Evolutionary conservation across 2,888 invertebrate genomes (phyloP), one percentile per base, ranked within the genome.

Genomic region (Trichogramma dendrolimi): DNA sequence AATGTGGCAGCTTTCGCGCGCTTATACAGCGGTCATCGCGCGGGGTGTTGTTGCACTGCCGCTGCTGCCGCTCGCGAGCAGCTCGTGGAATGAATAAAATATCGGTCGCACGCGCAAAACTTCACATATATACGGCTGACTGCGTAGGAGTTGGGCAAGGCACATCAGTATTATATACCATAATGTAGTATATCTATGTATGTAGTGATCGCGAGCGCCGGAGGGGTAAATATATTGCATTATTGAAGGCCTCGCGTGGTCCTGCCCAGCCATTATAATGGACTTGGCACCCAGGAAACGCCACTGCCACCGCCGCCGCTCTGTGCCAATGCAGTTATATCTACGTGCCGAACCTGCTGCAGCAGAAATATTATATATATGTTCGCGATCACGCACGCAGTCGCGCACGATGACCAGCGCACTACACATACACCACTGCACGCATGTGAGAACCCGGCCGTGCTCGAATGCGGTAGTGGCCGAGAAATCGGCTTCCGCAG

Each of bases 31-130:
- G 50, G n/a, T 27, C 27, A 27, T 27, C 27, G 27, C 14, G 51
- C 46, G 43, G 43, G 54, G 54, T 50, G 41, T 55, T 55, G 47
- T 44, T 42, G 40, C 27, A 27, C 27, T 27, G 27, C 27, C 27
- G 27, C 27, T 27, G 27, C 27, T 27, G 27, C 27, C 27, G 27
- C 27, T 27, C 27, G 27, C 27, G 27, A 27, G 27, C 27, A 27
- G 27, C 10, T 49, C 53, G 59, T 53, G 44, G 53, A 60, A 63
- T 56, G 60, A 63, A 60, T 63, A 60, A 63, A 60, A 60, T 60
- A 56, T 55, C 46, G 27, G 55, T 48, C 39, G 52, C 11, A 4
- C 41, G 54, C 47, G 47, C 39, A 40, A 40, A 58, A 44, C 58
- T 50, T 27, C 27, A 27, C 27, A 27, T 27, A 27, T 27, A 27